A percentile compares a stretch with the other conserved stretches of the same genome.
Conservation (phyloP, 2,888 invertebrate genomes). For the Mellilla xanthometata region DNA sequence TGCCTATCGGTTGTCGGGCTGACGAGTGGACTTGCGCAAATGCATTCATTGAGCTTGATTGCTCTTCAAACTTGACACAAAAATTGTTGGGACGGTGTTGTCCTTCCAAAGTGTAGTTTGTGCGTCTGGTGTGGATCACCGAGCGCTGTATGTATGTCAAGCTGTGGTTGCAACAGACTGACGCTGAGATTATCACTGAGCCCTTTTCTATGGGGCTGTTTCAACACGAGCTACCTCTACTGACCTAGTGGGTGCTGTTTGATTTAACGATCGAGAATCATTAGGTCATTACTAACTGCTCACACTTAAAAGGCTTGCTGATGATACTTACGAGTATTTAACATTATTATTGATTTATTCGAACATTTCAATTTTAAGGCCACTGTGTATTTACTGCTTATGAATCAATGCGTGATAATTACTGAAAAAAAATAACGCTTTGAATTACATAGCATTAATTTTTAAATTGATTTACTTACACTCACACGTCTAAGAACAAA, state of each 20-base stretch:
- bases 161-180: slow-evolving; percentile 59
- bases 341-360: too few relatives aligned
- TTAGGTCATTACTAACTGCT: slow-evolving; percentile 29
- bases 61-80: slow-evolving; percentile 43
- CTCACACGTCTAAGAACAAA: not conserved
- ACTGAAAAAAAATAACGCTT: not conserved
- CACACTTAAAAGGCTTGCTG: slow-evolving; percentile 33
- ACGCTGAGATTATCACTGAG: slow-evolving; percentile 60
- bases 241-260: slow-evolving; percentile 30
- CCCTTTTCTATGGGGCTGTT: slow-evolving; percentile 68
- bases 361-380: too few relatives aligned
- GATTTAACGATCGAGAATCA: slow-evolving; percentile 10
- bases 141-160: slow-evolving; percentile 65
- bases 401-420: too few relatives aligned
- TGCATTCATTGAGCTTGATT: slow-evolving; percentile 37
- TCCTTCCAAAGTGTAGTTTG: slow-evolving; percentile 45
- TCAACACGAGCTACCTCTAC: slow-evolving; percentile 37
- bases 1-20: slow-evolving; percentile 32
- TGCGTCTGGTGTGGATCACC: slow-evolving; percentile 51
- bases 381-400: too few relatives aligned
- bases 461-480: not conserved
- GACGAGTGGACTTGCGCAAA: slow-evolving; percentile 38
- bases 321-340: too few relatives aligned
- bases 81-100: slow-evolving; percentile 36
- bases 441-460: too few relatives aligned